Base-by-base conservation (phyloP, 2,113 vertebrate genomes). In the Dasypus novemcinctus region DNA sequence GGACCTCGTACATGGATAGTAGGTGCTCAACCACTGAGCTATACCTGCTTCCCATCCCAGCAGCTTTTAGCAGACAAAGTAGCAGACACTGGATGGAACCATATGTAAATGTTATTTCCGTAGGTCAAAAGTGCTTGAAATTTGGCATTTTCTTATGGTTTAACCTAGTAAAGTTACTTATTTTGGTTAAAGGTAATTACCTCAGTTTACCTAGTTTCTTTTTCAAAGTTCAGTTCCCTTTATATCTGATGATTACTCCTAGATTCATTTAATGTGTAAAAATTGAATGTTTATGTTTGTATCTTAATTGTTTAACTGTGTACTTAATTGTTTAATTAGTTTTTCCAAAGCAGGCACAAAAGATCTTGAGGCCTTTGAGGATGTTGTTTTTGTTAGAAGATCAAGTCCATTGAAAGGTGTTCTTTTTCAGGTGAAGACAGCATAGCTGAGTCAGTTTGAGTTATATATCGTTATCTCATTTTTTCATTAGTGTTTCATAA, bases 201-300 rank as follows among this genome's bases (percentile, higher is more conserved):
- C n/a, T 76, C 10, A 31, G 41, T 92, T 74, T 88, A 82, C 43
- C 43, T 83, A 36, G 3, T 80, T 69, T 69, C 9, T 78, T 93
- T 88, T 87, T 71, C 31, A 86, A 59, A 69, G 4, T 54, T 61
- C 12, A 36, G 15, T 66, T 90, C 20, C 18, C 8, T 79, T 94
- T 27, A 82, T 3, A 59, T 76, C 43, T 71, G 59, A 33, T 49
- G 15, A 31, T 71, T 79, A 20, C 31, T 54, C 76, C 18, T 72
- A 74, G 41, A 54, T 86, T 82, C 7, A 81, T 92, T 76, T 87
- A 93, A 79, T 83, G 31, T 74, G 54, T 74, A 79, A 68, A 94
- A 87, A 41, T 66, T 38, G 25, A 11, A 49, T 63, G 1, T 82
- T 52, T 71, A 38, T 61, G 43, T 92, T 81, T 75, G 27, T 46